These are phyloP conservation scores for Thysanoteuthis rhombus DNA, from an alignment of 2,888 invertebrate species.

Conservation along the genomic window DNA sequence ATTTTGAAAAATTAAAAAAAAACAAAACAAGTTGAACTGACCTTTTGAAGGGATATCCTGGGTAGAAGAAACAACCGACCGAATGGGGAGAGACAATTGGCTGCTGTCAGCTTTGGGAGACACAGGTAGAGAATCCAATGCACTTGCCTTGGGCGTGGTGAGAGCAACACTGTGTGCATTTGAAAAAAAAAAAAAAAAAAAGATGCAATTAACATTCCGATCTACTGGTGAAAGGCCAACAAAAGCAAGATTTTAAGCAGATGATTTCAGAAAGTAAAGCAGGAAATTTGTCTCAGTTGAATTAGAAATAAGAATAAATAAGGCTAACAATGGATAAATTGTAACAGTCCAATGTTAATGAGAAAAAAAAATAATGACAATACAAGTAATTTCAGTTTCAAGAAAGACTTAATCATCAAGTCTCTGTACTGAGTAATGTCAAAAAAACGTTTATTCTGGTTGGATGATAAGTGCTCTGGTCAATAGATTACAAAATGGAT, in stretches of 20 bases:
- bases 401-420: too few species aligned
- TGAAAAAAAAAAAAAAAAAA: neutral
- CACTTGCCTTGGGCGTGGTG: neutral
- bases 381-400: too few species aligned
- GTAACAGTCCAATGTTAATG: too few species aligned
- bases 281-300: too few species aligned
- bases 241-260: neutral
- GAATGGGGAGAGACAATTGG: neutral
- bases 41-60: conserved; percentile 23
- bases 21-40: neutral
- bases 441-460: too few species aligned
- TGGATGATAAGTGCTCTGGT: too few species aligned
- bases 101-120: conserved; percentile 20
- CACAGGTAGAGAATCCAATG: conserved; percentile 15
- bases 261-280: neutral
- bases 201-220: neutral
- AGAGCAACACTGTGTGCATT: neutral
- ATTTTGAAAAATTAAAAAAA: neutral
- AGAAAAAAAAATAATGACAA: too few species aligned
- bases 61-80: neutral
- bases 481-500: too few species aligned
- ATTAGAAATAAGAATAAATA: neutral
- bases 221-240: neutral
- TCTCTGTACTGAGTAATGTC: too few species aligned
- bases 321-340: neutral